A percentile compares a stretch with the other conserved stretches of the same genome.
These are phyloP conservation scores for Dunckerocampus dactyliophorus DNA, from an alignment of 2,113 vertebrate genomes.

Conservation along the genomic window DNA sequence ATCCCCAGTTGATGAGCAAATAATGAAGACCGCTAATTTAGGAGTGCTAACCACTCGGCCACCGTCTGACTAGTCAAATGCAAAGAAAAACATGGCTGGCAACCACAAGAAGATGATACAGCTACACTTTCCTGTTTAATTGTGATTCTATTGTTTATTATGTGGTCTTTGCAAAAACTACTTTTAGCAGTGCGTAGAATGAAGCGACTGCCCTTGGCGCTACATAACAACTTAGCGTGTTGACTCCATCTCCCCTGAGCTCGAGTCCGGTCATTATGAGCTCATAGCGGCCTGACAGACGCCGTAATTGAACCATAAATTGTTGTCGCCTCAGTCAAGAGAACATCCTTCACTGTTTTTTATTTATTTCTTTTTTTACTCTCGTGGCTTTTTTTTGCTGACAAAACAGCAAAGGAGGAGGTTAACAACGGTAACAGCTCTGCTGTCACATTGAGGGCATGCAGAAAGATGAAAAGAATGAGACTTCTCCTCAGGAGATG, in stretches of 20 bases:
- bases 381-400: constrained; percentile 47
- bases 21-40: no score
- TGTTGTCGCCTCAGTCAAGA: constrained; percentile 26
- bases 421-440: constrained; percentile 38
- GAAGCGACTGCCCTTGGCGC: constrained; percentile 11
- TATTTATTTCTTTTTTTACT: not conserved
- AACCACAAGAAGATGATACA: no score
- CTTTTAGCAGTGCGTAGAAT: not conserved
- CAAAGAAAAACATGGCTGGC: no score
- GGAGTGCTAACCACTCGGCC: no score
- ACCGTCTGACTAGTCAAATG: no score
- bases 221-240: constrained; percentile 24
- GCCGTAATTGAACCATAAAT: constrained; percentile 62
- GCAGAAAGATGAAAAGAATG: constrained; percentile 24
- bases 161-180: no score
- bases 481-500: constrained; percentile 7
- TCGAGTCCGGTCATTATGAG: constrained; percentile 37
- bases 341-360: constrained; percentile 31
- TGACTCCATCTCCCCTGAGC: constrained; percentile 35
- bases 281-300: constrained; percentile 41
- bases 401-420: constrained; percentile 38
- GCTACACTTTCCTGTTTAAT: no score
- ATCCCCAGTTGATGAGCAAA: no score
- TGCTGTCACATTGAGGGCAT: constrained; percentile 28
- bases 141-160: no score